Evolutionary conservation across 2,888 invertebrate species (phyloP).

Genomic region (Oeneis ivallda): DNA sequence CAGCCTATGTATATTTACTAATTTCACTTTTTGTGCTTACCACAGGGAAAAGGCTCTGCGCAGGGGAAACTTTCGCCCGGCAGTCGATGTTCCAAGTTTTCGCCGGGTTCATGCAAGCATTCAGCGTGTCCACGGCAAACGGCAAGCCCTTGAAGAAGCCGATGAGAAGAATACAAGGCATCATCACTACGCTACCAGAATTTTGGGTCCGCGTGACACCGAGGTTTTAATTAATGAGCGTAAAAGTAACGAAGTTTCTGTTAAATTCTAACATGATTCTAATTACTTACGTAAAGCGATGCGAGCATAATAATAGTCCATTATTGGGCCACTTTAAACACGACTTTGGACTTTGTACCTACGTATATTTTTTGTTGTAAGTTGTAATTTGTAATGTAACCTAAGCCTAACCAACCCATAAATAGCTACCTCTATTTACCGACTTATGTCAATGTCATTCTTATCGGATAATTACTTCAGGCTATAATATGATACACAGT

Average conservation of each 20-base stretch:
- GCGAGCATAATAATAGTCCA: no score
- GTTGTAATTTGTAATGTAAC: no score
- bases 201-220: constrained; percentile 81
- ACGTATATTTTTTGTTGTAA: no score
- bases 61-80: constrained; percentile 87
- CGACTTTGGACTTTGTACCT: no score
- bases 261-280: no score
- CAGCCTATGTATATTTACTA: background rate
- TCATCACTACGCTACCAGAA: constrained; percentile 80
- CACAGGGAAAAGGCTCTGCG: constrained; percentile 84
- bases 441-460: background rate
- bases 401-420: no score
- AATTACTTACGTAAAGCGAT: no score
- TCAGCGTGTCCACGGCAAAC: constrained; percentile 78
- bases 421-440: background rate
- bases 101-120: constrained; percentile 84
- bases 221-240: constrained; percentile 44
- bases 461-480: constrained; percentile 1
- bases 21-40: constrained; percentile 15
- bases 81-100: constrained; percentile 84
- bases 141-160: constrained; percentile 62
- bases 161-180: constrained; percentile 73
- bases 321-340: no score
- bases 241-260: no score
- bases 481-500: no score